Conservation (phyloP, 2,113 vertebrate genomes). For the Procavia capensis region DNA sequence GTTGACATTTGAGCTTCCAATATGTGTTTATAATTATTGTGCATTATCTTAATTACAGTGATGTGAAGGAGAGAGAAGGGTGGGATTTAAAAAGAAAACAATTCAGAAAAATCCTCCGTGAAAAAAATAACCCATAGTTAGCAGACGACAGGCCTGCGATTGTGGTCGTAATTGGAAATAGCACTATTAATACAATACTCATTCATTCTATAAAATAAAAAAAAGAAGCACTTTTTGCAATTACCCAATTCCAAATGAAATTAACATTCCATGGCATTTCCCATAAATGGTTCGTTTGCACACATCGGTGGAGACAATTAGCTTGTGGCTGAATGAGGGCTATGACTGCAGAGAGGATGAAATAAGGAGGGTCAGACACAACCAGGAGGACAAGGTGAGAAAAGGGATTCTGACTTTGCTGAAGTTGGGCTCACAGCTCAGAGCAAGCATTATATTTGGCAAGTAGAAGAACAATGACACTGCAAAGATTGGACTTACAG, state of each 20-base stretch:
- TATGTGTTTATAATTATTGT: constrained; percentile 82
- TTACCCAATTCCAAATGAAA: constrained; percentile 84
- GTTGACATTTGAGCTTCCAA: constrained; percentile 44
- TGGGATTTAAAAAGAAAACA: background rate
- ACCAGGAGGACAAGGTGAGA: background rate
- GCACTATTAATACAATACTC: constrained; percentile 84
- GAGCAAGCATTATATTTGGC: background rate
- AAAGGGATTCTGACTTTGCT: background rate
- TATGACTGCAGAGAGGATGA: constrained; percentile 82
- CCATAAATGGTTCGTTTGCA: constrained; percentile 85
- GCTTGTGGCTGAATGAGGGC: constrained; percentile 76
- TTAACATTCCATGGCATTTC: constrained; percentile 88
- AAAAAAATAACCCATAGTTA: constrained; percentile 52
- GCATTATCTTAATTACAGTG: constrained; percentile 83
- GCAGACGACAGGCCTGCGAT: rapidly evolving
- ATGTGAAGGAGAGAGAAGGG: background rate
- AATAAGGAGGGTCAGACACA: constrained; percentile 43
- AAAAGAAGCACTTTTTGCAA: constrained; percentile 77
- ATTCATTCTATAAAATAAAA: constrained; percentile 80
- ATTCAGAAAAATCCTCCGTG: constrained; percentile 20
- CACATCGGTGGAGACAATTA: constrained; percentile 88
- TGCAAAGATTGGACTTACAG: background rate
- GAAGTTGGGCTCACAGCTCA: background rate
- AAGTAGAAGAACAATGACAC: background rate
- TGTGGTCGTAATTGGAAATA: constrained; percentile 74